These are phyloP conservation scores for Hylaea fasciaria DNA, from an alignment of 2,888 invertebrate species.

Conservation along the genomic window DNA sequence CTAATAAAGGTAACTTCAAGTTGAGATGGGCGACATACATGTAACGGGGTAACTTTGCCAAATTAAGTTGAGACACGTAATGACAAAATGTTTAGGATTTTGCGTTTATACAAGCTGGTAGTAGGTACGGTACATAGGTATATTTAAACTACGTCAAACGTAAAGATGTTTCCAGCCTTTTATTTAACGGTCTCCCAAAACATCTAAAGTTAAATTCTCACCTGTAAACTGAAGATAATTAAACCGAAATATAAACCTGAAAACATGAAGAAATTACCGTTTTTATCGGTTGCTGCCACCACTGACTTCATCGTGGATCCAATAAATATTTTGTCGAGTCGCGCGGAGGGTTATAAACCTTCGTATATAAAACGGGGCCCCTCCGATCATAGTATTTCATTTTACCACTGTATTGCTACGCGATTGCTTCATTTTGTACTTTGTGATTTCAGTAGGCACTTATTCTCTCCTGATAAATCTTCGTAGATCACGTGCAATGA, in stretches of 20 bases:
- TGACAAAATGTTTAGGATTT: slow-evolving; percentile 8
- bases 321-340: slow-evolving; percentile 54
- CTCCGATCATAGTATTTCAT: slow-evolving; percentile 49
- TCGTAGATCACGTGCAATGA: background rate
- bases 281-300: slow-evolving; percentile 45
- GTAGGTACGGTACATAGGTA: too few species aligned
- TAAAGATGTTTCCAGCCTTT: too few species aligned
- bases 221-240: slow-evolving; percentile 34
- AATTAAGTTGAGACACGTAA: slow-evolving; percentile 8
- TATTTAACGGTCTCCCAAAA: background rate
- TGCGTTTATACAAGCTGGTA: background rate
- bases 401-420: slow-evolving; percentile 49
- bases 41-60: slow-evolving; percentile 11
- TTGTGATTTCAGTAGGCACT: slow-evolving; percentile 4
- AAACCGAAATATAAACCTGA: slow-evolving; percentile 39
- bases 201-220: slow-evolving; percentile 26
- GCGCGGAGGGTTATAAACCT: slow-evolving; percentile 51
- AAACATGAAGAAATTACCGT: slow-evolving; percentile 40
- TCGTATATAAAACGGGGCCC: slow-evolving; percentile 51
- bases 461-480: background rate
- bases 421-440: slow-evolving; percentile 26
- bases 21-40: slow-evolving; percentile 23
- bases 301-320: slow-evolving; percentile 34
- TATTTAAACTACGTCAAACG: too few species aligned
- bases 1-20: slow-evolving; percentile 43